Conservation (phyloP, 2,888 invertebrate genomes). For the Calameuta idolon region DNA sequence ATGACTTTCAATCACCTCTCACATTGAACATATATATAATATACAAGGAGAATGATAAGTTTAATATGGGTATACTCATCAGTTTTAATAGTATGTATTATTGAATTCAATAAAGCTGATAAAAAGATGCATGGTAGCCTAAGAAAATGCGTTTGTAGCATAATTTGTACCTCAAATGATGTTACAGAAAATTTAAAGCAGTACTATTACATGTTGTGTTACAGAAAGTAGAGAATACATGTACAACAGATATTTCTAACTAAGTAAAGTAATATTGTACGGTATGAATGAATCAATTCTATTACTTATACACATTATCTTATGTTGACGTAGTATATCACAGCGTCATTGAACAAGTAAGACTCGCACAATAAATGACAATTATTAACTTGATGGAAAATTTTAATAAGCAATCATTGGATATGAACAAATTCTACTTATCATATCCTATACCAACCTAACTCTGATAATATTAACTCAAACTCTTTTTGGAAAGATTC, state of each 20-base stretch:
- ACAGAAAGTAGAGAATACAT: not conserved
- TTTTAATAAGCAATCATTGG: not conserved
- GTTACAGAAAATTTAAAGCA: not conserved
- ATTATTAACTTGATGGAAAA: not conserved
- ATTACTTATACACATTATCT: not conserved
- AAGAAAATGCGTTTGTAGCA: not conserved
- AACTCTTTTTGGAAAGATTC: slow-evolving; percentile 9
- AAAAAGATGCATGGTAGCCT: not conserved
- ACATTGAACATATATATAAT: not conserved
- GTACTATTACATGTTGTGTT: not conserved
- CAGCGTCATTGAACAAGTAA: not conserved
- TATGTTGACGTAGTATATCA: not conserved
- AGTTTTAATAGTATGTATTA: not conserved
- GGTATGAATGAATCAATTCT: not conserved
- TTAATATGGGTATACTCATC: not conserved
- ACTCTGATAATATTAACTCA: not conserved
- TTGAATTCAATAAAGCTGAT: not conserved
- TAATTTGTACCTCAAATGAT: not conserved
- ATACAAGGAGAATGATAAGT: not conserved
- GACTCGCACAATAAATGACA: not conserved
- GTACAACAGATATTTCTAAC: not conserved
- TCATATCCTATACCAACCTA: not conserved
- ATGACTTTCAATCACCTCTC: not conserved
- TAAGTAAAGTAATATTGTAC: not conserved
- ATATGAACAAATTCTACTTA: not conserved